Conservation (phyloP, 1,140 invertebrate species). For the Lasioglossum baleicum region DNA sequence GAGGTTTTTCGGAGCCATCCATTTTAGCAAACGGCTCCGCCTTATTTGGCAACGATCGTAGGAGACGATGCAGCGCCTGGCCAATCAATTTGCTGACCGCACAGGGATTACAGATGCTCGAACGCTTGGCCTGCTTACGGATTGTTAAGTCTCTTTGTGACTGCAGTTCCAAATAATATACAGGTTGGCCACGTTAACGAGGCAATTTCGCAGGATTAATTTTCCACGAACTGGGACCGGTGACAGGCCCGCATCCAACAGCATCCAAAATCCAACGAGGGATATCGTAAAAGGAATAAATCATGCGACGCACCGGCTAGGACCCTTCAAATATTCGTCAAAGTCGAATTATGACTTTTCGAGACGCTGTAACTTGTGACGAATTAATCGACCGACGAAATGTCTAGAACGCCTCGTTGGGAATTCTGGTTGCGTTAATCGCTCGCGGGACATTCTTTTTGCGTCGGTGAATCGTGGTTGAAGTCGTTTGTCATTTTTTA, state of each 20-base stretch:
- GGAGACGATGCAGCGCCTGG: neutral
- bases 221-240: neutral
- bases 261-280: neutral
- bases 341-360: neutral
- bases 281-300: neutral
- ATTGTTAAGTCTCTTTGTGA: neutral
- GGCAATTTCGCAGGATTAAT: neutral
- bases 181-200: neutral
- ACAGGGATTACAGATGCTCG: neutral
- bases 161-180: conserved; percentile 1
- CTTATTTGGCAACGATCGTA: neutral
- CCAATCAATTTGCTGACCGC: conserved; percentile 9
- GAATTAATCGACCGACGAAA: conserved; percentile 13
- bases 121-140: neutral
- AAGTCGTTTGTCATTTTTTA: too few species aligned
- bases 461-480: too few species aligned
- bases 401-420: too few species aligned
- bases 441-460: too few species aligned
- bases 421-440: too few species aligned
- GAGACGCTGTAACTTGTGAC: too few species aligned
- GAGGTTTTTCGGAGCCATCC: neutral
- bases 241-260: neutral
- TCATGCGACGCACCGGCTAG: too few species aligned
- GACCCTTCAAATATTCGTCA: conserved; percentile 31
- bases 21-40: neutral